Percentiles rank a stretch among this genome's conserved stretches.
Conservation (phyloP, 2,888 invertebrate genomes). For the Spatulosminthurus flaviceps region DNA sequence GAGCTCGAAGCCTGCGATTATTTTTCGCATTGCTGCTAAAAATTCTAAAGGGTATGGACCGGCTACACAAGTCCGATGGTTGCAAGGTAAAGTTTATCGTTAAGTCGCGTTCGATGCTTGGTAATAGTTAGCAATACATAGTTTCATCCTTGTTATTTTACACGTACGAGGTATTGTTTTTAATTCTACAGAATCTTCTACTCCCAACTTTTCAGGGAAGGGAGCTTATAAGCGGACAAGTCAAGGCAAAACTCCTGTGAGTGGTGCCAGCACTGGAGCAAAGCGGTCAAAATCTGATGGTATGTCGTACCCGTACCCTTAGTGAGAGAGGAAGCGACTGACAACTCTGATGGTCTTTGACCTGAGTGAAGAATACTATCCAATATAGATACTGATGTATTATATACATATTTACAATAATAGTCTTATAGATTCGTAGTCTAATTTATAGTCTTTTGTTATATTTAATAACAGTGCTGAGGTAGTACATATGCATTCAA, state of each 20-base stretch:
- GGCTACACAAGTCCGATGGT: constrained; percentile 99
- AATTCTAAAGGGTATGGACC: constrained; percentile 99
- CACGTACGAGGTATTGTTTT: neutral
- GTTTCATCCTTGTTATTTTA: neutral
- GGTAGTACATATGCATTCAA: no score
- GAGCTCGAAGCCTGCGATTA: constrained; percentile 92
- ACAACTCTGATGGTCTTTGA: no score
- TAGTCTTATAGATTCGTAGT: no score
- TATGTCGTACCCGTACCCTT: no score
- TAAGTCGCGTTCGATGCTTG: no score
- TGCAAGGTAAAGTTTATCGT: constrained; percentile 80
- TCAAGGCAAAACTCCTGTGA: neutral
- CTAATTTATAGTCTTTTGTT: no score
- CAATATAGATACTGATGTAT: no score
- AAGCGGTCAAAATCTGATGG: neutral
- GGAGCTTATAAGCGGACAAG: neutral
- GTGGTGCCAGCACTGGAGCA: neutral
- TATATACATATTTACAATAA: no score
- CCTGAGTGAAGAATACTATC: no score
- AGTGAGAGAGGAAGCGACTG: no score
- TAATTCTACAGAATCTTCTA: constrained; percentile 2
- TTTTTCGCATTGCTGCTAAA: constrained; percentile 97
- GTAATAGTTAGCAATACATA: no score
- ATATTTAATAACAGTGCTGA: no score
- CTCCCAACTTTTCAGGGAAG: constrained; percentile 14